Evolutionary conservation across 2,113 vertebrate genomes (phyloP).

Genomic region (Eupsittula cactorum): DNA sequence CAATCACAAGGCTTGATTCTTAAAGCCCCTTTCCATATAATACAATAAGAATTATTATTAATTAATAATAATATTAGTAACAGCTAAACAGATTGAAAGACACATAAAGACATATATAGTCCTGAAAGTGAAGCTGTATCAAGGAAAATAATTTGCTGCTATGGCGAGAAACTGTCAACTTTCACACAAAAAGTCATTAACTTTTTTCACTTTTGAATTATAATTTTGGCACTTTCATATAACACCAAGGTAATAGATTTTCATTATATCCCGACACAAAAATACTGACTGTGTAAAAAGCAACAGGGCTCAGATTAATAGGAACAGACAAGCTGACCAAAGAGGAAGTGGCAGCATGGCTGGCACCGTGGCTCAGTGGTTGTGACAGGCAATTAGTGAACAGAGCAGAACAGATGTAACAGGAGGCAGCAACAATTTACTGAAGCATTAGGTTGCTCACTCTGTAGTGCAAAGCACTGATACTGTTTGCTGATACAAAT

Average conservation of each 20-base stretch:
- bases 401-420: conserved; percentile 71
- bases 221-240: conserved; percentile 57
- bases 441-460: conserved; percentile 48
- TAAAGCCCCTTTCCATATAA: not conserved
- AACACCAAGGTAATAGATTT: conserved; percentile 68
- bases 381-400: conserved; percentile 80
- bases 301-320: conserved; percentile 74
- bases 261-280: conserved; percentile 56
- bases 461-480: conserved; percentile 24
- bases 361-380: conserved; percentile 66
- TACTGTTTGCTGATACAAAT: conserved; percentile 61
- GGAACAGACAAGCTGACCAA: conserved; percentile 77
- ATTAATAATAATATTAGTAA: not conserved
- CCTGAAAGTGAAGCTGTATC: not conserved
- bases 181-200: conserved; percentile 22
- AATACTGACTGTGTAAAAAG: conserved; percentile 55
- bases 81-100: not conserved
- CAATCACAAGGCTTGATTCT: not conserved
- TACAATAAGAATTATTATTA: not conserved
- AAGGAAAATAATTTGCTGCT: not conserved
- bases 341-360: conserved; percentile 76
- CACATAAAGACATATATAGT: not conserved
- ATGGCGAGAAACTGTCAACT: not conserved
- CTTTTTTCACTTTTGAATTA: conserved; percentile 52
- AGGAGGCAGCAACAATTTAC: conserved; percentile 63